Percentiles rank a stretch among this genome's conserved stretches.
Evolutionary conservation across 2,888 invertebrate species (phyloP).

Genomic region (Hypercompe scribonia): DNA sequence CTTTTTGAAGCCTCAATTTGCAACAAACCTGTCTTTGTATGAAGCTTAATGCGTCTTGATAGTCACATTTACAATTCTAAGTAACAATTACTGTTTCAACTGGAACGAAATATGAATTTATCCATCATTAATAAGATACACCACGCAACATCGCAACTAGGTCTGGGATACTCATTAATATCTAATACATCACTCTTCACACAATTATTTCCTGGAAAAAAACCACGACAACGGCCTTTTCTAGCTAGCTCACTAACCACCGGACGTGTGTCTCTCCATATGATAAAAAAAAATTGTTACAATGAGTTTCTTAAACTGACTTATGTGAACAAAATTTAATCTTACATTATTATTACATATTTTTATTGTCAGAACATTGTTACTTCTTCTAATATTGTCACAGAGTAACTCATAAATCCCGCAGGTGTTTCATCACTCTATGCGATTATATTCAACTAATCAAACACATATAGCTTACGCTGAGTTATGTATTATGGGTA

Average conservation of each 20-base stretch:
- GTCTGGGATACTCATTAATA: neutral
- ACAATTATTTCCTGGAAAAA: too few species aligned
- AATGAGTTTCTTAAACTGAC: neutral
- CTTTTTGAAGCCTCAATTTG: too few species aligned
- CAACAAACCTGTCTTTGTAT: too few species aligned
- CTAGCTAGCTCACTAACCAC: too few species aligned
- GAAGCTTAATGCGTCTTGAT: neutral
- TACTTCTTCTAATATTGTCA: neutral
- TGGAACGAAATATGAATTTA: neutral
- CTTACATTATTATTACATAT: conserved; percentile 5
- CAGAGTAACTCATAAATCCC: conserved; percentile 26
- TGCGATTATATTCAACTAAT: conserved; percentile 25
- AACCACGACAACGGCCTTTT: too few species aligned
- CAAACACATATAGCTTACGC: conserved; percentile 27
- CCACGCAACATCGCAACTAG: neutral
- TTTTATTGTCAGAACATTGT: conserved; percentile 27
- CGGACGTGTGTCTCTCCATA: too few species aligned
- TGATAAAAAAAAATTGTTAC: too few species aligned
- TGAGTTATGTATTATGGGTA: neutral
- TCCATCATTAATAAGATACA: neutral
- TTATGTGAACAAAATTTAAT: neutral
- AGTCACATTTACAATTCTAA: neutral
- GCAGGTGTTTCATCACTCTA: conserved; percentile 34
- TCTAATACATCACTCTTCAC: too few species aligned
- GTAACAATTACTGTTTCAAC: neutral